A percentile compares a stretch with the other conserved stretches of the same genome.
Evolutionary conservation across 2,113 vertebrate species (phyloP).

Genomic region (Nipponia nippon): DNA sequence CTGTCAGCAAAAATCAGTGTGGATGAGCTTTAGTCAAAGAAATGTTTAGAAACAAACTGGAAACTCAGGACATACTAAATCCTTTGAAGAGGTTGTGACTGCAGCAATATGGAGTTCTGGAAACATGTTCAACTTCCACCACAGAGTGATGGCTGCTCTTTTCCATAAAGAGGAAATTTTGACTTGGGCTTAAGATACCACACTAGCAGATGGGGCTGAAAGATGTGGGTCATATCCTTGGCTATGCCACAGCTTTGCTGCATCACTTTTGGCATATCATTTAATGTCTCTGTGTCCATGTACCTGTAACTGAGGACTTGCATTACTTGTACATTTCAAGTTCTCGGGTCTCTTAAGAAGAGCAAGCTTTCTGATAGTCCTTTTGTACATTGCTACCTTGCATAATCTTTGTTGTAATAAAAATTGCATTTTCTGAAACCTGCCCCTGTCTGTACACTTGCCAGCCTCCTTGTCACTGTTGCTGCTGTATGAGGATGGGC

Average conservation of each 20-base stretch:
- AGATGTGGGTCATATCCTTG: not conserved
- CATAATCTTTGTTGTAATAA: not conserved
- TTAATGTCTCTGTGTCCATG: not conserved
- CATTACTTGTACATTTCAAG: not conserved
- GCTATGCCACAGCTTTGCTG: not conserved
- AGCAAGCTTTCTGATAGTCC: not conserved
- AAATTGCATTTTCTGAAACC: not conserved
- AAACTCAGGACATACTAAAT: not conserved
- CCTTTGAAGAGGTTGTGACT: constrained; percentile 23
- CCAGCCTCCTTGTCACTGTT: not conserved
- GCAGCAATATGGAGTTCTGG: constrained; percentile 44
- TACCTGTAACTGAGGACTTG: not conserved
- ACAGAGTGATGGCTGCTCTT: not conserved
- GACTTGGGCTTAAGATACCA: not conserved
- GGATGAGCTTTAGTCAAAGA: constrained; percentile 19
- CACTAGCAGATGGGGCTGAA: not conserved
- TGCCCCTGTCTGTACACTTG: not conserved
- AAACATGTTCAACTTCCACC: not conserved
- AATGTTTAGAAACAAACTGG: constrained; percentile 41
- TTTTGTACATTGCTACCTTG: not conserved
- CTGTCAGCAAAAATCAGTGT: not conserved
- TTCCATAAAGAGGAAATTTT: not conserved
- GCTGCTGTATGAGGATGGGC: not conserved
- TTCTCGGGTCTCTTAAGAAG: not conserved
- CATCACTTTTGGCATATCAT: fast-evolving